phyloP scores from a whole-genome alignment of 2,113 vertebrate species.

The Tichodroma muraria region DNA sequence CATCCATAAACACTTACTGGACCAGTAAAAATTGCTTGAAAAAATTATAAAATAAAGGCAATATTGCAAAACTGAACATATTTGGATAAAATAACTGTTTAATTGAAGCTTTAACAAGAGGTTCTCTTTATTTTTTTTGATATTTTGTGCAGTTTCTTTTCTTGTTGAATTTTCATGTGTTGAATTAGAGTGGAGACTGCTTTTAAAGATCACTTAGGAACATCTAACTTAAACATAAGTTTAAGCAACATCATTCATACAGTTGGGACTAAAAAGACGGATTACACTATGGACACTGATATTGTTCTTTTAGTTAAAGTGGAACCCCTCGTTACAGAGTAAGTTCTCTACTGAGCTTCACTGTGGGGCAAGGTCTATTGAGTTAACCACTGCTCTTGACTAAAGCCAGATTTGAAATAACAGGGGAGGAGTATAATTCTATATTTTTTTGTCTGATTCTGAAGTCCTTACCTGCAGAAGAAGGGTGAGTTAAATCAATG shows the following conservation, averaged over 20 bases:
- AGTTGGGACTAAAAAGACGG: background rate
- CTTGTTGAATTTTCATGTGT: background rate
- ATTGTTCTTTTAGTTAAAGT: background rate
- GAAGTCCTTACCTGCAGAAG: background rate
- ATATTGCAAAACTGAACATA: background rate
- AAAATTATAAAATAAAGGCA: background rate
- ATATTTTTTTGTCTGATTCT: background rate
- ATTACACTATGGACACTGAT: background rate
- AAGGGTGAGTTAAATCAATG: conserved; percentile 23
- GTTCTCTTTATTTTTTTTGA: background rate
- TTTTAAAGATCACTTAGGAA: background rate
- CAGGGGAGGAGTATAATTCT: background rate
- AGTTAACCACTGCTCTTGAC: background rate
- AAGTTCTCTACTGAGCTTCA: background rate
- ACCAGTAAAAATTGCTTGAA: background rate
- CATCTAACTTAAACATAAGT: background rate
- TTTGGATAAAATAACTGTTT: background rate
- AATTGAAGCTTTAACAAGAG: background rate
- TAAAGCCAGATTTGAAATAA: conserved; percentile 6
- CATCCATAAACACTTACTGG: background rate
- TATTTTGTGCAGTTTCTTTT: background rate
- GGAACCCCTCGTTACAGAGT: background rate
- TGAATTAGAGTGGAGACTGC: background rate
- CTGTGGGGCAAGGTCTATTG: background rate
- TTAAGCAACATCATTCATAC: background rate